A percentile compares a stretch with the other conserved stretches of the same genome.
Evolutionary conservation across 2,113 vertebrate genomes (phyloP).

Genomic region (Riparia riparia): DNA sequence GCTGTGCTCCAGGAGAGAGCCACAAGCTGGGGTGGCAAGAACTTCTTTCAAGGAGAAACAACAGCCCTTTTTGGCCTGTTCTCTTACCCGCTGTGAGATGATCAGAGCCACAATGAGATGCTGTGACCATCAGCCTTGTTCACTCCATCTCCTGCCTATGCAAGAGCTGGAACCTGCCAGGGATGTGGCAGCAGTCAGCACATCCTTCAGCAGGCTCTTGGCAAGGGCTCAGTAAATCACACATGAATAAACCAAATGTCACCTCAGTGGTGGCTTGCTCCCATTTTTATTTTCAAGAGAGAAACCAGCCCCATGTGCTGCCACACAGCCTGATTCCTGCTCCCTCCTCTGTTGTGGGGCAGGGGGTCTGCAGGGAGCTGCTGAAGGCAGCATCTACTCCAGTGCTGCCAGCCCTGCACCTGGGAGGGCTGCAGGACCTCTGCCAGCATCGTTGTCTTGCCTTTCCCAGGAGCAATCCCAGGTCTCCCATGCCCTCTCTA

Average conservation of each 20-base stretch:
- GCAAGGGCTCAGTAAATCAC: neutral
- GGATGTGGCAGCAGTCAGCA: neutral
- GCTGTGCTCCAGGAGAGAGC: neutral
- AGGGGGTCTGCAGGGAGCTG: neutral
- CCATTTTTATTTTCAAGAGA: neutral
- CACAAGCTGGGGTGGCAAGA: neutral
- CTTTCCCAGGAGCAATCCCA: neutral
- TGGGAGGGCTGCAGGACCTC: neutral
- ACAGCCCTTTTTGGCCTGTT: neutral
- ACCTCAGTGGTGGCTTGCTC: neutral
- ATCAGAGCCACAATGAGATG: neutral
- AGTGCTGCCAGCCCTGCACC: neutral
- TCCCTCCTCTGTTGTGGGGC: neutral
- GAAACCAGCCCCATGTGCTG: neutral
- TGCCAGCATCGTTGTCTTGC: neutral
- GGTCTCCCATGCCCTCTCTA: neutral
- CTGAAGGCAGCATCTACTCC: neutral
- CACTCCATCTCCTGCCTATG: neutral
- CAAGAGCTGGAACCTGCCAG: neutral
- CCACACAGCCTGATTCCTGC: rapidly evolving
- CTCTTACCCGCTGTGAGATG: neutral
- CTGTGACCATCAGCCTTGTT: neutral
- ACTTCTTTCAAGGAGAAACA: neutral
- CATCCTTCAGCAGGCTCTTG: neutral
- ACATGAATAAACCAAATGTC: neutral